Base-by-base conservation (phyloP, 2,888 invertebrate species). In the Lamellibrachia satsuma region DNA sequence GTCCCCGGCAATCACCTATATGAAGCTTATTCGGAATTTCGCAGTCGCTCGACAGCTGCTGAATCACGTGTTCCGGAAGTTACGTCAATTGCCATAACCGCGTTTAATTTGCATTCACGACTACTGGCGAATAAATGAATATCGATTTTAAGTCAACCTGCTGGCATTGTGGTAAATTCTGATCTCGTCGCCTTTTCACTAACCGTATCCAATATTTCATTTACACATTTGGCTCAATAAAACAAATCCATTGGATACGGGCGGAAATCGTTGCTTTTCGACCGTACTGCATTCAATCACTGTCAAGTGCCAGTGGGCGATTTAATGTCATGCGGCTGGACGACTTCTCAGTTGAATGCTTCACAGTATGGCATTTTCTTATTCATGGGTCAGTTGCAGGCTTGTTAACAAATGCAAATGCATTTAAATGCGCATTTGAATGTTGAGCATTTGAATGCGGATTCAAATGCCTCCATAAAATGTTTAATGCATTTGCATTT, bases 161-260 rank as follows among this genome's bases (percentile, higher is more conserved):
- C 75, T 6, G 22, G 22, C 75, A n/a, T 75, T 15, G 75, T 22
- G 75, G 75, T 75, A 15, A 75, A 75, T 75, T 75, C 75, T 22
- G 75, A 75, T 22, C 75, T 75, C 75, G 75, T 75, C n/a, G n/a
- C n/a, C 75, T 75, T 75, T 75, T 75, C 75, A 15, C 22, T 22
- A n/a, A n/a, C 75, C 75, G 75, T 75, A 75, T 75, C 75, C 75
- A 75, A 75, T 75, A 75, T 75, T 75, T 75, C 75, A 75, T 75
- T 75, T 75, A 75, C n/a, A 75, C 75, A 75, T 75, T 11, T 75
- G 75, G 75, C 75, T 22, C 22, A 11, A 75, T 75, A 15, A 11
- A 8, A 57, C 57, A 57, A 75, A 75, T 75, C 75, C 75, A 22
- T 22, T 1, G 22, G 7, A 22, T 75, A 75, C 75, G 15, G 75